Evolutionary conservation across 1,140 invertebrate genomes (phyloP), one percentile per base, ranked within the genome.

Genomic region (Pseudomyrmex pallidus): DNA sequence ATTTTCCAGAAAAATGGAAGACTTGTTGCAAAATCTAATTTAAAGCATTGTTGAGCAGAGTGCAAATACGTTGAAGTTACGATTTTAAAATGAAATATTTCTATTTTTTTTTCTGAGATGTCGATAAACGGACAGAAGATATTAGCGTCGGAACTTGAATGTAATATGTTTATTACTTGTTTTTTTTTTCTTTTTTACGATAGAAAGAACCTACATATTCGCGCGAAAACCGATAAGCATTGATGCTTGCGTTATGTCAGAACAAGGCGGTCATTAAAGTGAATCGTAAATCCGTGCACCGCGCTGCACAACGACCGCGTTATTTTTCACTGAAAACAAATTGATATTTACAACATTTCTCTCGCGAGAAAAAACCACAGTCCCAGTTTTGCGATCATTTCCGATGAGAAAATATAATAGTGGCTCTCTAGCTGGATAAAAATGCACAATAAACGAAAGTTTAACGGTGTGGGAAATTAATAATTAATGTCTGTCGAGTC

Each of bases 181-280:
- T 22, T 61, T 12, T 12, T 20, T 59, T 61, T 22, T 4, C 0
- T 5, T 5, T 35, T 35, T 35, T 59, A 13, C 2, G 0, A 25
- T 35, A 35, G 35, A 35, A 4, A 35, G 35, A 35, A 35, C 35
- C 54, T 9, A 2, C 17, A 46, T 52, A 52, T 52, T 68, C 48
- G 25, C 48, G 12, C 50, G 44, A 44, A 50, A 46, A 48, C 10
- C 57, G 46, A 63, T 80, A 66, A 80, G 87, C 85, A 87, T 82
- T 89, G 87, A 89, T 87, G 87, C 67, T 89, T 87, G 74, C 66
- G 85, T 89, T 74, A 68, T 89, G 68, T 77, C 64, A 57, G 67
- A 50, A 74, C 73, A 83, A 63, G 83, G 89, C 62, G 88, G 85
- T 52, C 50, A 59, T 85, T 54, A 52, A 64, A 89, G 82, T 73